phyloP scores from a whole-genome alignment of 2,113 vertebrate species.

The Phoenicopterus ruber region DNA sequence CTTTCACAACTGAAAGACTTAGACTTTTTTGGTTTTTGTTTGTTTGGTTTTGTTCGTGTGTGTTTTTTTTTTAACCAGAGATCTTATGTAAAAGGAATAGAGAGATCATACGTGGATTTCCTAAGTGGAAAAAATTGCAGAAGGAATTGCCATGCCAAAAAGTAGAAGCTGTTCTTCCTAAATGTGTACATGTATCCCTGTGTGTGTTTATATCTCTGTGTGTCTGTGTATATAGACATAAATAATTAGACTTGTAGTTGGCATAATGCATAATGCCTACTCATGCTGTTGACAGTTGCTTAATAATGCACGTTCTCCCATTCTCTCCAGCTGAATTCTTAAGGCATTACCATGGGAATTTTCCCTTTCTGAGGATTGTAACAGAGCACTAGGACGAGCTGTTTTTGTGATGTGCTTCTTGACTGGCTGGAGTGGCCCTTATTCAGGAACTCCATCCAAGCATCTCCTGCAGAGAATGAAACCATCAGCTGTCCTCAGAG shows the following conservation, averaged over 20 bases:
- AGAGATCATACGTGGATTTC: neutral
- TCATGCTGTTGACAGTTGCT: neutral
- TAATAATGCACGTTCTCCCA: neutral
- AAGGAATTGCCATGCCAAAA: neutral
- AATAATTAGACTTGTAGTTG: neutral
- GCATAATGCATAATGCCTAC: neutral
- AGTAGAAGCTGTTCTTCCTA: neutral
- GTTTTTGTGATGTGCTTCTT: neutral
- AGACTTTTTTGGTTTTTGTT: neutral
- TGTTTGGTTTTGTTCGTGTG: neutral
- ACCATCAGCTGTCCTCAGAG: neutral
- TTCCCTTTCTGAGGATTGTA: neutral
- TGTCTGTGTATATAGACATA: neutral
- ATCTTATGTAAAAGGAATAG: neutral
- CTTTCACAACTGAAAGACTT: neutral
- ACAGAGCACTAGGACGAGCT: neutral
- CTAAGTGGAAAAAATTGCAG: neutral
- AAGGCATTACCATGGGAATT: constrained; percentile 1
- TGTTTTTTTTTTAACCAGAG: neutral
- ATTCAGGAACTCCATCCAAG: neutral
- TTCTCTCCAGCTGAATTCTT: constrained; percentile 13
- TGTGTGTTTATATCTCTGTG: neutral
- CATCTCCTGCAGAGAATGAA: neutral
- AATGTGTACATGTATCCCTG: neutral
- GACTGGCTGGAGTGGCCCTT: neutral